Evolutionary conservation across 1,140 invertebrate species (phyloP).

Genomic region (Ostrea edulis): DNA sequence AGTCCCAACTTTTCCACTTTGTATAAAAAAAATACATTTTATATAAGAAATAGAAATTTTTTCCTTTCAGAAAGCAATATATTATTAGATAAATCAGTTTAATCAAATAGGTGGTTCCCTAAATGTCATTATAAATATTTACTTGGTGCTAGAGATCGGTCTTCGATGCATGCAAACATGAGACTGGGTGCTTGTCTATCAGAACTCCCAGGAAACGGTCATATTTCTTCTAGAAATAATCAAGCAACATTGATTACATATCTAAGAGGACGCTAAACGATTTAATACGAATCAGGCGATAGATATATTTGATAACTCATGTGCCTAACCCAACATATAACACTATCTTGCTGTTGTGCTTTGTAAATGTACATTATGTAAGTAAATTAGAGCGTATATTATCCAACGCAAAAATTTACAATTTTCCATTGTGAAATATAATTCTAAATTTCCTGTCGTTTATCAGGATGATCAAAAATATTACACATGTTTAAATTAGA

Average conservation of each 20-base stretch:
- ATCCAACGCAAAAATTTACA: too few species aligned
- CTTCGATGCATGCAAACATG: background rate
- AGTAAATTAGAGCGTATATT: too few species aligned
- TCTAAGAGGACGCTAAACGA: background rate
- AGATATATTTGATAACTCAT: too few species aligned
- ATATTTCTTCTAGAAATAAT: constrained; percentile 25
- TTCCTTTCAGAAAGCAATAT: background rate
- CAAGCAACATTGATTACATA: constrained; percentile 14
- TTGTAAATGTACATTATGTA: too few species aligned
- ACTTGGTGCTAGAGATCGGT: background rate
- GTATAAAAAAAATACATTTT: too few species aligned
- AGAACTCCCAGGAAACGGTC: constrained; percentile 29
- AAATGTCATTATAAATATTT: constrained; percentile 38
- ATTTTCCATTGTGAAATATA: too few species aligned
- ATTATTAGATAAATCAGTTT: background rate
- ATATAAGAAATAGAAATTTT: background rate
- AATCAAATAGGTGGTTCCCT: constrained; percentile 11
- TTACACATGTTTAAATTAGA: background rate
- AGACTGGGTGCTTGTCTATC: background rate
- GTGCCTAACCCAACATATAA: too few species aligned
- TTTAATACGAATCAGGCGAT: background rate
- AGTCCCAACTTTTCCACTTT: too few species aligned
- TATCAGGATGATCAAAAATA: background rate
- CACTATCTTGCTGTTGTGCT: too few species aligned
- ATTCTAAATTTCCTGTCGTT: background rate